phyloP scores from a whole-genome alignment of 2,113 vertebrate genomes.

The Myotis brandtii region DNA sequence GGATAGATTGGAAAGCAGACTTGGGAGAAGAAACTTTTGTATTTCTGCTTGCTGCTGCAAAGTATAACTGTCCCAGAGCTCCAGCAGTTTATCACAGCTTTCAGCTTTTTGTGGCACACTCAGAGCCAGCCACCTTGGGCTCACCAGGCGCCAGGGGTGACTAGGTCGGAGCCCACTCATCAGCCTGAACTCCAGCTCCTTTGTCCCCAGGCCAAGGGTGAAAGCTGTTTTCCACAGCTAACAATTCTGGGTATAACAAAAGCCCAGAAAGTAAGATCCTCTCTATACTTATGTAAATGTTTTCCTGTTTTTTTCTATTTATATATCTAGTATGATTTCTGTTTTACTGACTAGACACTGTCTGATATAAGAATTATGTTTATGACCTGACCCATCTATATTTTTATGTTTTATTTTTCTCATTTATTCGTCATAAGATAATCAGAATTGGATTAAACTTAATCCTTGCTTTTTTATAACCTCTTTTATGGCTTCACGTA shows the following conservation, averaged over 20 bases:
- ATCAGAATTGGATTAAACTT: background rate
- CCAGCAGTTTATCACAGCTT: background rate
- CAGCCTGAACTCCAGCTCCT: background rate
- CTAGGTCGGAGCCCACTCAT: too few relatives aligned
- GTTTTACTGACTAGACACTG: background rate
- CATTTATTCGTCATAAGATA: background rate
- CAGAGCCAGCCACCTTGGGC: background rate
- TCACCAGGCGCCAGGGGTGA: accelerated
- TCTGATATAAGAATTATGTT: background rate
- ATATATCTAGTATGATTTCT: background rate
- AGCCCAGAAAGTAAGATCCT: background rate
- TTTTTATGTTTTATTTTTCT: background rate
- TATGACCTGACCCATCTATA: background rate
- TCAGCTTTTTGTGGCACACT: background rate
- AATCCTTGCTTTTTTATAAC: background rate
- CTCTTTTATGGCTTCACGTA: background rate
- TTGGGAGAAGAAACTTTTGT: background rate
- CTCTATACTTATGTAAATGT: background rate
- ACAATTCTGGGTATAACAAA: background rate
- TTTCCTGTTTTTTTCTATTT: background rate
- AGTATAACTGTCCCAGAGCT: background rate
- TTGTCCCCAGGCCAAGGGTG: background rate
- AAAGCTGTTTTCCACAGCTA: background rate
- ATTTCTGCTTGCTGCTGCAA: background rate
- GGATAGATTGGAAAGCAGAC: background rate